Conservation (phyloP, 2,113 vertebrate species). For the Bubo blakistoni region DNA sequence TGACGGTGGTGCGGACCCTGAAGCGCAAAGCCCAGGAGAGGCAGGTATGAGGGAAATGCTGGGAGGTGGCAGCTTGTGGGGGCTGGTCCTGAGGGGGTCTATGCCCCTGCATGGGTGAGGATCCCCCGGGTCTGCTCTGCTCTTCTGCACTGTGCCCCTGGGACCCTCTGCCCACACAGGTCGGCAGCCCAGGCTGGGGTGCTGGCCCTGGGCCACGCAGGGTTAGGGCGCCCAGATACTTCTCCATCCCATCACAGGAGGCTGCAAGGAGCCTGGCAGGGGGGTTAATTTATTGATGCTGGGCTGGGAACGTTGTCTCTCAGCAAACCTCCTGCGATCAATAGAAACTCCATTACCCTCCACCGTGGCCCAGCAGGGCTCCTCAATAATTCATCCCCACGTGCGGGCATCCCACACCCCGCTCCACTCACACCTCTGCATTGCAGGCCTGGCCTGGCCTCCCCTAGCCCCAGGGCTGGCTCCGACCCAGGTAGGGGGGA, state of each 20-base stretch:
- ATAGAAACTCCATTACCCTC: slow-evolving; percentile 65
- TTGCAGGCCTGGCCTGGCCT: slow-evolving; percentile 27
- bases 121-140: neutral
- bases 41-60: slow-evolving; percentile 1
- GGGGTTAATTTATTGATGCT: slow-evolving; percentile 50
- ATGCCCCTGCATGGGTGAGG: neutral
- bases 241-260: neutral
- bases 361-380: slow-evolving; percentile 20
- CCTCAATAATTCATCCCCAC: slow-evolving; percentile 56
- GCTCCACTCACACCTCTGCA: neutral
- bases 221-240: neutral
- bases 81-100: neutral
- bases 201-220: neutral
- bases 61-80: neutral
- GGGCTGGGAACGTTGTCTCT: slow-evolving; percentile 2
- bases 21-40: slow-evolving; percentile 41
- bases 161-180: neutral
- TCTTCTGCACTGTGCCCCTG: neutral
- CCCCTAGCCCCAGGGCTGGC: neutral
- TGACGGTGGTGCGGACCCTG: neutral
- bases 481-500: too few relatives aligned
- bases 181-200: neutral
- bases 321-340: slow-evolving; percentile 25
- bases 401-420: neutral
- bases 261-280: neutral